Conservation (phyloP, 2,797 vertebrate genomes). For the Gadopsis marmoratus region DNA sequence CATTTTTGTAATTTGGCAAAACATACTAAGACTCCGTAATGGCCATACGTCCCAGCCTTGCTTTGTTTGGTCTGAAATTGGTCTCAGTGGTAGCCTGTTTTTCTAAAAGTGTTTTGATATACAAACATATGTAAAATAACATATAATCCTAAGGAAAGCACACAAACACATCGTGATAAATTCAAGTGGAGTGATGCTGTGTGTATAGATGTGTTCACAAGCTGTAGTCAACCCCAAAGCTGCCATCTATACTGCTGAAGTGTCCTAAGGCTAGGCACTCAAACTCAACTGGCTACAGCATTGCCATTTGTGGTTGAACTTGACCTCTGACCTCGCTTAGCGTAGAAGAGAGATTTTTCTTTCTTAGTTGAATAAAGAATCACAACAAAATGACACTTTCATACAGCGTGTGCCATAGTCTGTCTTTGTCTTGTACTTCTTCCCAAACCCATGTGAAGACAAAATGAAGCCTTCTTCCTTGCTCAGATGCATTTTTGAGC, state of each 20-base stretch:
- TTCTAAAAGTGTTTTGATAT: neutral
- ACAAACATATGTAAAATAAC: neutral
- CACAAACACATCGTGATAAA: neutral
- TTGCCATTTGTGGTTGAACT: neutral
- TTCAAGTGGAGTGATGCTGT: neutral
- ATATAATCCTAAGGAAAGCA: neutral
- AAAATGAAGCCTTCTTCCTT: slow-evolving; percentile 18
- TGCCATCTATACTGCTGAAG: neutral
- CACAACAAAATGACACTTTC: neutral
- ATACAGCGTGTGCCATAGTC: neutral
- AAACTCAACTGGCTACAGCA: neutral
- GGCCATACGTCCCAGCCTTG: neutral
- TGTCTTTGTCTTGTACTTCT: neutral
- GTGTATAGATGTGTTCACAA: neutral
- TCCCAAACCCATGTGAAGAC: slow-evolving; percentile 4
- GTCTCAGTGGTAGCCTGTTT: neutral
- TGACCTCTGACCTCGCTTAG: neutral
- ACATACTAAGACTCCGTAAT: too few species aligned
- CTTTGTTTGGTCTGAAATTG: too few species aligned
- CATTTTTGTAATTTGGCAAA: neutral
- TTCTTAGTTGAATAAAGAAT: neutral
- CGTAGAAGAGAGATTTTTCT: neutral
- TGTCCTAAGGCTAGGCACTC: neutral
- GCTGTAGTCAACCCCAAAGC: neutral
- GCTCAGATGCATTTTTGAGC: slow-evolving; percentile 14